Evolutionary conservation across 1,140 invertebrate species (phyloP), one percentile per base, ranked within the genome.

Genomic region (Papilio dardanus): DNA sequence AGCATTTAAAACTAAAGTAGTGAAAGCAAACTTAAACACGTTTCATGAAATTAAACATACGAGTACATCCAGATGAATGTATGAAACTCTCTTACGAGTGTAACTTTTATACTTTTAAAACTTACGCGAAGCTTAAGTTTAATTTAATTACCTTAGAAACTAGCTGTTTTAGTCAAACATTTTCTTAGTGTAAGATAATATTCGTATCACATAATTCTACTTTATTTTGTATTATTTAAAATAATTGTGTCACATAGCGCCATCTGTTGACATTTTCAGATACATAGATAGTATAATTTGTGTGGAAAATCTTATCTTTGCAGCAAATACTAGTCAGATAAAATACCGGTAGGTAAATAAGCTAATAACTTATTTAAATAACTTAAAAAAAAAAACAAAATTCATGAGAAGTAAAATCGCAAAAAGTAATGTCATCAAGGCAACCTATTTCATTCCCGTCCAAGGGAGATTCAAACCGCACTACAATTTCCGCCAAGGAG

Each of bases 401-500:
- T 24, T 28, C 4, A 12, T 62, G 10, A 28, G 12, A 62, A 21
- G 21, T 24, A 4, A 58, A 62, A 28, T 62, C 54, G 10, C 54
- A 62, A 62, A 24, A 62, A 62, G 3, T 62, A 62, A 62, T 62
- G 6, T 62, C 24, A 62, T 62, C 12, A 62, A 12, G 8, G 24
- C 54, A 62, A 62, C 54, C 54, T 62, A 62, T 62, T 62, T 62
- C 54, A 28, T 62, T 62, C 24, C 54, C 24, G 54, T 62, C 24
- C 24, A 28, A 4, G 30, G 54, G 54, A 62, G 54, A 62, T 62
- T 62, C 54, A 28, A 62, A 62, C 3, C 5, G 54, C 24, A 62
- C 54, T 24, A 62, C 54, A 62, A 62, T 62, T 62, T 62, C 54
- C 54, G 21, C 21, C 16, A 50, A 62, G 12, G 12, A 62, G 54